Percentiles rank a stretch among this genome's conserved stretches.
Evolutionary conservation across 2,888 invertebrate species (phyloP).

Genomic region (Aplocera efformata): DNA sequence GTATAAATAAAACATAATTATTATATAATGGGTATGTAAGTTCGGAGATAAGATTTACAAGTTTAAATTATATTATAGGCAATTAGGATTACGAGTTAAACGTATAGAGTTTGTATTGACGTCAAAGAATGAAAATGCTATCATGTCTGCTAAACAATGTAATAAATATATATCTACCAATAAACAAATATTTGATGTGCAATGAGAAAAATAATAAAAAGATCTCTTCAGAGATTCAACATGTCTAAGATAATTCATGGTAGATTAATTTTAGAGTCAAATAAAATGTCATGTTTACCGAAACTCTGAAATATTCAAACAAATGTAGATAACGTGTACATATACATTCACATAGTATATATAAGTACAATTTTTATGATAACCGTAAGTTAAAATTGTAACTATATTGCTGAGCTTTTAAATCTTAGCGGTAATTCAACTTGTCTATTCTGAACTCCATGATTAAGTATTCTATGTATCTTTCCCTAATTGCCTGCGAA

Average conservation of each 20-base stretch:
- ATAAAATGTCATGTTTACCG: slow-evolving; percentile 51
- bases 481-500: not conserved
- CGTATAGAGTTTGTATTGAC: slow-evolving; percentile 2
- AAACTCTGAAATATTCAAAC: slow-evolving; percentile 35
- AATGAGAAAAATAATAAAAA: slow-evolving; percentile 29
- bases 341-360: not conserved
- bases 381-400: too few species aligned
- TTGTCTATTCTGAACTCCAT: slow-evolving; percentile 15
- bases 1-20: too few species aligned
- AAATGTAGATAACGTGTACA: slow-evolving; percentile 16
- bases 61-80: slow-evolving; percentile 2
- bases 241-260: slow-evolving; percentile 42
- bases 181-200: slow-evolving; percentile 30
- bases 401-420: slow-evolving; percentile 10
- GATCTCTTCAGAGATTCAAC: slow-evolving; percentile 35
- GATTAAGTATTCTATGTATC: slow-evolving; percentile 3
- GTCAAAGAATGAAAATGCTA: slow-evolving; percentile 8
- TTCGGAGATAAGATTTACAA: slow-evolving; percentile 13
- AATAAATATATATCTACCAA: slow-evolving; percentile 3
- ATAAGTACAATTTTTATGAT: too few species aligned
- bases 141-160: slow-evolving; percentile 11
- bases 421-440: slow-evolving; percentile 13
- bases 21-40: too few species aligned
- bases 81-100: too few species aligned
- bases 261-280: slow-evolving; percentile 36